phyloP scores from a whole-genome alignment of 2,888 invertebrate genomes.

The Sicus ferrugineus region DNA sequence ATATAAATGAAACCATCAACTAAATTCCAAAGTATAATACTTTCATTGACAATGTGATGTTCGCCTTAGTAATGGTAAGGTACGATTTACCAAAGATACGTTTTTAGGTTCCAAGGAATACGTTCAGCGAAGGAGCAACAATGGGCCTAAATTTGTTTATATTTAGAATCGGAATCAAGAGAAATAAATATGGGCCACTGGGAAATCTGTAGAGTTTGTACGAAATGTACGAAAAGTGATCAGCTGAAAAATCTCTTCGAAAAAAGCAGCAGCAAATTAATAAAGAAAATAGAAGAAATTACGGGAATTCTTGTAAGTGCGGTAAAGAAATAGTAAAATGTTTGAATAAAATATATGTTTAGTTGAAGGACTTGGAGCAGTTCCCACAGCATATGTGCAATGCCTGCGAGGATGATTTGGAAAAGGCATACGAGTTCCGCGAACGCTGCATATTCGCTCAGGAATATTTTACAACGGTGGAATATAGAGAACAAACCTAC shows the following conservation, averaged over 20 bases:
- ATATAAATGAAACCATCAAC: no score
- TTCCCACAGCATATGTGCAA: constrained; percentile 43
- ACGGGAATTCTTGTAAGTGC: constrained; percentile 40
- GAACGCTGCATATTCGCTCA: constrained; percentile 42
- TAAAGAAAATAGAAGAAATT: constrained; percentile 37
- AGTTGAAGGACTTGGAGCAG: constrained; percentile 39
- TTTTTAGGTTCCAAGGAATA: no score
- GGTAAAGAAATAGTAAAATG: background rate
- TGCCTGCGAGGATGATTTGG: constrained; percentile 39
- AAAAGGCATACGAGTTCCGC: constrained; percentile 41
- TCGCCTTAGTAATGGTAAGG: no score
- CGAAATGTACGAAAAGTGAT: constrained; percentile 21
- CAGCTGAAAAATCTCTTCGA: constrained; percentile 38
- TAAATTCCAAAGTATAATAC: no score
- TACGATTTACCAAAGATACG: no score
- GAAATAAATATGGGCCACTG: constrained; percentile 5
- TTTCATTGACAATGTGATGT: no score
- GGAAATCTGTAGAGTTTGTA: constrained; percentile 28
- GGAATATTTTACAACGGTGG: constrained; percentile 34
- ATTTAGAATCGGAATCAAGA: background rate
- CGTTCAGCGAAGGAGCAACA: no score
- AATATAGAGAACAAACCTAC: background rate
- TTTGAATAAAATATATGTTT: background rate
- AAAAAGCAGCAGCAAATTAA: constrained; percentile 27
- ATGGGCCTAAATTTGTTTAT: background rate